phyloP scores from a whole-genome alignment of 2,113 vertebrate genomes.

The Helogale parvula region DNA sequence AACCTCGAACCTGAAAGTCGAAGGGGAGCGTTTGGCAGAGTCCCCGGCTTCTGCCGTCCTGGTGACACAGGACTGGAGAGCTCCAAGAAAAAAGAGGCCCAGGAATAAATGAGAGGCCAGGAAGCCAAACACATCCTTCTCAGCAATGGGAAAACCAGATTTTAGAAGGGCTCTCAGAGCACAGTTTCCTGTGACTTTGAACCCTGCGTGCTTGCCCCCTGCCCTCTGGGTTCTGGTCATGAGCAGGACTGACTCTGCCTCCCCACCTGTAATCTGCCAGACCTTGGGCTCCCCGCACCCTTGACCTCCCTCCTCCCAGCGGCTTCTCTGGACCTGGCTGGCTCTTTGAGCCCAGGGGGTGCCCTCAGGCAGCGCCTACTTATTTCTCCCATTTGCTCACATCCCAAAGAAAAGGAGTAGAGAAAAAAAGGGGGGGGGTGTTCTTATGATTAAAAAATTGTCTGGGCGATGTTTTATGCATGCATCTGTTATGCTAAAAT shows the following conservation, averaged over 20 bases:
- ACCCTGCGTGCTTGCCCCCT: background rate
- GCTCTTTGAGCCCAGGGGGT: background rate
- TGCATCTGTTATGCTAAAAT: slow-evolving; percentile 92
- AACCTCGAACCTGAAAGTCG: background rate
- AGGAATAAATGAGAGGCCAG: background rate
- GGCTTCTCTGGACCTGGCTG: background rate
- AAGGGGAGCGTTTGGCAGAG: background rate
- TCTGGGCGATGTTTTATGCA: slow-evolving; percentile 85
- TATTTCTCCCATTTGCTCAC: background rate
- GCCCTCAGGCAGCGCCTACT: background rate
- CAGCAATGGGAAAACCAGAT: background rate
- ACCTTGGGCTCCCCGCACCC: background rate
- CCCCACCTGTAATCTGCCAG: background rate
- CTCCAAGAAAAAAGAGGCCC: background rate
- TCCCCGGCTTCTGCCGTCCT: background rate
- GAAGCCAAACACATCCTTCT: background rate
- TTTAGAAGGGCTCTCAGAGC: background rate
- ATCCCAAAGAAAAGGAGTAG: slow-evolving; percentile 66
- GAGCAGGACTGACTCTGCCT: accelerated
- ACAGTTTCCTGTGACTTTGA: background rate
- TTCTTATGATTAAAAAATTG: slow-evolving; percentile 84
- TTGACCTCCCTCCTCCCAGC: background rate
- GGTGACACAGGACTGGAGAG: background rate
- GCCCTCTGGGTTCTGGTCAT: background rate
- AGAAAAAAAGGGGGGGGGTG: slow-evolving; percentile 68